A percentile compares a stretch with the other conserved stretches of the same genome.
Conservation (phyloP, 1,140 invertebrate genomes). For the Diploscapter pachys region DNA sequence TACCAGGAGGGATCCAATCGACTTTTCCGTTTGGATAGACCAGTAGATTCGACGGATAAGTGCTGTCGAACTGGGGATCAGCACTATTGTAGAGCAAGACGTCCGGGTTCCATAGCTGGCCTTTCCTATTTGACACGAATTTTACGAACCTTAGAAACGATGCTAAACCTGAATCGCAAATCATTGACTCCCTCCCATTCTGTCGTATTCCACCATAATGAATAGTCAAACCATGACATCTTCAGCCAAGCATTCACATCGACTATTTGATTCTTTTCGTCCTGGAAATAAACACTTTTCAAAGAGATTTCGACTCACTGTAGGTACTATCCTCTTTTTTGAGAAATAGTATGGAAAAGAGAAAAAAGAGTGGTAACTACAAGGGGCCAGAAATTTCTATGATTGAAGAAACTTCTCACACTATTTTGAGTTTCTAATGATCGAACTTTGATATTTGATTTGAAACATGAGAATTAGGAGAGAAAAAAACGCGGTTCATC, state of each 20-base stretch:
- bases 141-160: background rate
- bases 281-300: slow-evolving; percentile 24
- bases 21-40: slow-evolving; percentile 88
- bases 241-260: slow-evolving; percentile 43
- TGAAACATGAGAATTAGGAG: background rate
- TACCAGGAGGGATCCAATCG: slow-evolving; percentile 81
- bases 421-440: no score
- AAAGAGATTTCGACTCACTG: background rate
- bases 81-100: slow-evolving; percentile 99
- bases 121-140: slow-evolving; percentile 63
- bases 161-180: slow-evolving; percentile 76
- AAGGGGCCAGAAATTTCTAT: background rate
- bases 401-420: background rate
- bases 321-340: no score
- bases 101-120: slow-evolving; percentile 95
- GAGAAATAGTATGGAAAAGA: no score
- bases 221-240: slow-evolving; percentile 90
- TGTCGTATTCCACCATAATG: slow-evolving; percentile 88
- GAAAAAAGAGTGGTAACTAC: no score
- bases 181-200: slow-evolving; percentile 90
- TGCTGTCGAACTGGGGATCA: slow-evolving; percentile 94
- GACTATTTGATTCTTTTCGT: slow-evolving; percentile 43
- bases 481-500: background rate
- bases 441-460: background rate
- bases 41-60: slow-evolving; percentile 92